phyloP scores from a whole-genome alignment of 2,797 vertebrate species.

The Dipus sagitta region DNA sequence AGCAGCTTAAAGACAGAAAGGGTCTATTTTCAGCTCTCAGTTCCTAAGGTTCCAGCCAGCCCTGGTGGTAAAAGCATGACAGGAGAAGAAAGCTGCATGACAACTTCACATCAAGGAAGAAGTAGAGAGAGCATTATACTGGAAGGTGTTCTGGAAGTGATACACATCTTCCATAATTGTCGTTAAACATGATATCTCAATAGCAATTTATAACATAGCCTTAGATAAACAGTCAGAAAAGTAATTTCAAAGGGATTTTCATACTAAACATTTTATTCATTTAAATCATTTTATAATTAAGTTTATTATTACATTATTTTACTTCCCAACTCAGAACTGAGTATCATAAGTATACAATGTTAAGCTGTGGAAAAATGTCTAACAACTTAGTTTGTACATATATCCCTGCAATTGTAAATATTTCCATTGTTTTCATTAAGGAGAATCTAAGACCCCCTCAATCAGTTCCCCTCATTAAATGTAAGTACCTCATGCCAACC shows the following conservation, averaged over 20 bases:
- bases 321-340: background rate
- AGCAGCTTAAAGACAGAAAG: too few species aligned
- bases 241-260: background rate
- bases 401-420: constrained; percentile 58
- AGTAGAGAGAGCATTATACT: too few species aligned
- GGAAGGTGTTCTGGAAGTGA: too few species aligned
- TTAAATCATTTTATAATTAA: constrained; percentile 46
- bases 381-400: constrained; percentile 29
- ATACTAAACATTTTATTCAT: background rate
- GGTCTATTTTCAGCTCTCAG: too few species aligned
- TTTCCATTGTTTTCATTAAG: background rate
- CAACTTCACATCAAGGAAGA: too few species aligned
- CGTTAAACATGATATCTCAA: background rate
- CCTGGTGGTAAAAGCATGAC: too few species aligned
- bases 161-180: too few species aligned
- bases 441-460: constrained; percentile 51
- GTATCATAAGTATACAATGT: background rate
- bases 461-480: constrained; percentile 51
- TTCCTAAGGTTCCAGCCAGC: too few species aligned
- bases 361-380: background rate
- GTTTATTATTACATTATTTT: constrained; percentile 15
- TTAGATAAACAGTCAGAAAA: background rate
- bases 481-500: constrained; percentile 21
- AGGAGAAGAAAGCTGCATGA: too few species aligned
- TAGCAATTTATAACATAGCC: background rate